Evolutionary conservation across 2,113 vertebrate genomes (phyloP).

Genomic region (Dromas ardeola): DNA sequence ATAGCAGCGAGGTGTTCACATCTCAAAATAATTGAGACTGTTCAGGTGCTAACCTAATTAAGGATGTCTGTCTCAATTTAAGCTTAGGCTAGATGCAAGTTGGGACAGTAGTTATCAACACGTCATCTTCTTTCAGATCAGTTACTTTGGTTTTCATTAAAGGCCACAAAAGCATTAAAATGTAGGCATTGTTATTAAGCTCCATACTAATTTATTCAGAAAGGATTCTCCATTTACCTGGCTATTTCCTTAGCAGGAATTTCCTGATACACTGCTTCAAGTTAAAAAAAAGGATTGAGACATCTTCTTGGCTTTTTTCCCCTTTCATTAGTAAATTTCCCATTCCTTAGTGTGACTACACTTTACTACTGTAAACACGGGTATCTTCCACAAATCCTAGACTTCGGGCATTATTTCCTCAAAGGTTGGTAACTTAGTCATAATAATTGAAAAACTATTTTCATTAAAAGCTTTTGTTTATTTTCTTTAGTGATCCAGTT

Average conservation of each 20-base stretch:
- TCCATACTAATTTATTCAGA: background rate
- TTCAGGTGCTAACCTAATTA: background rate
- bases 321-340: background rate
- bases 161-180: background rate
- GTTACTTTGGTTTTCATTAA: background rate
- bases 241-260: background rate
- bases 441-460: background rate
- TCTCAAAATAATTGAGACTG: background rate
- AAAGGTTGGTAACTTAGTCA: background rate
- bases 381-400: background rate
- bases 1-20: background rate
- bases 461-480: background rate
- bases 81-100: background rate
- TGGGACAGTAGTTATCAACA: background rate
- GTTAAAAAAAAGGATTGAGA: background rate
- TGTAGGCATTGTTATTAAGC: background rate
- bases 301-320: background rate
- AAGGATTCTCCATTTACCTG: background rate
- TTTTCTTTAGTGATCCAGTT: background rate
- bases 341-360: background rate
- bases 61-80: background rate
- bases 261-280: background rate
- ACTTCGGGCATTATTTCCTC: background rate
- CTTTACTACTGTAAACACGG: background rate
- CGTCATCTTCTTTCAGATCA: background rate